Percentiles rank a stretch among this genome's conserved stretches.
These are phyloP conservation scores for Carcharodon carcharias DNA, from an alignment of 2,797 vertebrate genomes.

Conservation along the genomic window DNA sequence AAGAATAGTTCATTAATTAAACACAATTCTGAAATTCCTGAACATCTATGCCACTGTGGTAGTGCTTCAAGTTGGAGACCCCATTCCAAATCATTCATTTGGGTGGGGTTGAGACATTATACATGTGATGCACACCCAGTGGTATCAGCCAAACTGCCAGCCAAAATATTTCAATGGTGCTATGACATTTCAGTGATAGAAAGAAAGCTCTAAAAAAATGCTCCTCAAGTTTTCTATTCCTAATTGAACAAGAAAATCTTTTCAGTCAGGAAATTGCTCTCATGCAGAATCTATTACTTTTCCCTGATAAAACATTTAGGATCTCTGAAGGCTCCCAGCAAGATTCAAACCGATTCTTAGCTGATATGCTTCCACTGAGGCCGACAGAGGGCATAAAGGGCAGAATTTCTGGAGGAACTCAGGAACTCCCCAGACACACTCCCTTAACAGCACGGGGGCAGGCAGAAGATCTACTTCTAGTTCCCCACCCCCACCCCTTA, in stretches of 20 bases:
- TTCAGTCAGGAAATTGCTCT: background rate
- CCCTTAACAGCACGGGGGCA: no score
- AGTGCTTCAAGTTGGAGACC: background rate
- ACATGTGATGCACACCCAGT: background rate
- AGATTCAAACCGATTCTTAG: background rate
- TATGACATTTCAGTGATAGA: background rate
- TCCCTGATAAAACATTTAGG: background rate
- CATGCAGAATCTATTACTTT: background rate
- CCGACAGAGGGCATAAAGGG: background rate
- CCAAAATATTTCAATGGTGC: background rate
- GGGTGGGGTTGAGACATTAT: background rate
- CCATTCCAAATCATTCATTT: background rate
- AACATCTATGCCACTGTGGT: background rate
- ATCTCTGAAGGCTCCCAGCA: background rate
- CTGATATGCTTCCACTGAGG: background rate
- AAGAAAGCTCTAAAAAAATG: background rate
- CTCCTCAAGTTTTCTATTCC: background rate
- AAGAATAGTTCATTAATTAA: background rate
- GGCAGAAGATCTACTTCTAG: no score
- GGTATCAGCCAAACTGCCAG: background rate
- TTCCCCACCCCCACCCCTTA: no score
- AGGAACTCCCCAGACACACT: no score
- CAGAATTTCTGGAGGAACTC: background rate
- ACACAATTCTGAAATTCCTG: background rate
- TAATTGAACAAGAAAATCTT: background rate